Conservation (phyloP, 2,888 invertebrate genomes). For the Dioctria linearis region DNA sequence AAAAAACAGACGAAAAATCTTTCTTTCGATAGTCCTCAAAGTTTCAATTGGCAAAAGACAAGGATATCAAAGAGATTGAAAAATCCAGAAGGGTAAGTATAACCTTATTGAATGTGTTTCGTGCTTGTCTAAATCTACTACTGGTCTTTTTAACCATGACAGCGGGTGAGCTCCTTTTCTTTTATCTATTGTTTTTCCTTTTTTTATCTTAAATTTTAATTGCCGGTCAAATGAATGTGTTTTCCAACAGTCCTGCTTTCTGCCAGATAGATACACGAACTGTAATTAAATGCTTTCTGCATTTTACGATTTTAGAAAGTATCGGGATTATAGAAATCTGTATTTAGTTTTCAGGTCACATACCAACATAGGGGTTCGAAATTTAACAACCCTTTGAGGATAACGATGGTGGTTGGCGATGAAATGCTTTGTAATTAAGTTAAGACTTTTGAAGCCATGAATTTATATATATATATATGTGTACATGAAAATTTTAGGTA, state of each 20-base stretch:
- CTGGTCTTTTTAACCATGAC: constrained; percentile 15
- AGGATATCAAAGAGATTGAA: constrained; percentile 51
- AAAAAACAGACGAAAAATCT: not conserved
- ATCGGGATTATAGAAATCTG: constrained; percentile 1
- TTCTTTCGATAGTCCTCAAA: constrained; percentile 27
- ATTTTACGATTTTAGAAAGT: not conserved
- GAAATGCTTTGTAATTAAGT: no score
- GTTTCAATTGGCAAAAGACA: constrained; percentile 22
- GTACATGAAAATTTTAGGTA: no score
- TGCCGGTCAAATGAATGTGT: constrained; percentile 48
- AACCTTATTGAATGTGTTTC: constrained; percentile 32
- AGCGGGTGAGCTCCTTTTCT: constrained; percentile 27
- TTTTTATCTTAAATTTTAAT: constrained; percentile 42
- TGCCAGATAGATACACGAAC: constrained; percentile 11
- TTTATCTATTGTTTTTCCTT: constrained; percentile 36
- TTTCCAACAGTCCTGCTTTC: constrained; percentile 20
- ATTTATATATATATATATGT: no score
- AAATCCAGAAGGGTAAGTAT: constrained; percentile 8
- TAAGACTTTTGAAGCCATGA: no score
- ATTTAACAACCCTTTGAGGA: no score
- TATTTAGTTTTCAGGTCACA: no score
- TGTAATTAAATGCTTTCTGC: constrained; percentile 43
- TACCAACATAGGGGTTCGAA: no score
- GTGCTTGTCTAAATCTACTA: not conserved
- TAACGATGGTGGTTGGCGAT: no score